These are phyloP conservation scores for Caradrina kadenii DNA, from an alignment of 2,888 invertebrate species.

Conservation along the genomic window DNA sequence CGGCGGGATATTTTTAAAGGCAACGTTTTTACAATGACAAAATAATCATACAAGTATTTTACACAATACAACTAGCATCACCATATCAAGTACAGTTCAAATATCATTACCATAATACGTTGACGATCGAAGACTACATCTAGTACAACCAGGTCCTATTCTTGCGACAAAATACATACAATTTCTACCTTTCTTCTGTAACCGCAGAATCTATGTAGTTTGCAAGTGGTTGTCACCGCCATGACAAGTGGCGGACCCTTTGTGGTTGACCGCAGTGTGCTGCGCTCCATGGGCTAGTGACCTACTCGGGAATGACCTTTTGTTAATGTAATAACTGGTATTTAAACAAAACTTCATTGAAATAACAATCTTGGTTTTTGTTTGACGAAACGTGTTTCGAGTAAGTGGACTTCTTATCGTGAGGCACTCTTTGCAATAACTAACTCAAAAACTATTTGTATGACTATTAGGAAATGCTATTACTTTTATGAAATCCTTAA, in stretches of 20 bases:
- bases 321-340: neutral
- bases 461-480: no score
- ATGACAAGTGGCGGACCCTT: slow-evolving; percentile 41
- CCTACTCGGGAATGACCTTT: slow-evolving; percentile 34
- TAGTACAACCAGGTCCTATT: neutral
- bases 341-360: no score
- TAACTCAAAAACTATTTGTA: no score
- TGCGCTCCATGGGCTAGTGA: slow-evolving; percentile 39
- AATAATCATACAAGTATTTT: neutral
- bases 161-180: slow-evolving; percentile 10
- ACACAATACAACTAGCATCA: neutral
- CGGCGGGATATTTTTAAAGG: no score
- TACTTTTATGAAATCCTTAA: no score
- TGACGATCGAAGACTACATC: no score
- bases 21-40: no score
- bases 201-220: slow-evolving; percentile 27
- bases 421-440: no score
- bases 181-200: slow-evolving; percentile 17
- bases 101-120: neutral
- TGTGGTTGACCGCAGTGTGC: slow-evolving; percentile 49
- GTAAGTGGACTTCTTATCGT: no score
- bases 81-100: neutral
- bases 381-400: no score
- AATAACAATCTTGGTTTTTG: no score
- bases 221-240: slow-evolving; percentile 19